A percentile compares a stretch with the other conserved stretches of the same genome.
These are phyloP conservation scores for Astur gentilis DNA, from an alignment of 2,113 vertebrate genomes.

Conservation along the genomic window DNA sequence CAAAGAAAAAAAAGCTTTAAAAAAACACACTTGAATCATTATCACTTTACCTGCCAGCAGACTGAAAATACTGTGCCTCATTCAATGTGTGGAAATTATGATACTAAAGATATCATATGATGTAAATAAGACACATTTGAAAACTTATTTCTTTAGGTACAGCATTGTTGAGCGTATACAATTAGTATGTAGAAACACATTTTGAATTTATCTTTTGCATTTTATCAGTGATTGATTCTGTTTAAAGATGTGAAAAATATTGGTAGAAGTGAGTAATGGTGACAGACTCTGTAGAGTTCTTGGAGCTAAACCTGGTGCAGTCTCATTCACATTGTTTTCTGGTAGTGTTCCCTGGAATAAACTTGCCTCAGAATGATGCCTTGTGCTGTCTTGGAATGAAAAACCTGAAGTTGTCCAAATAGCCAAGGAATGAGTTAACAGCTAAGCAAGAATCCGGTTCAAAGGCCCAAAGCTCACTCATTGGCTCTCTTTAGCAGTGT, in stretches of 20 bases:
- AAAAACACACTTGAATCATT: not conserved
- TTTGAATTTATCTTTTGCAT: not conserved
- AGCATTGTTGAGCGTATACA: fast-evolving
- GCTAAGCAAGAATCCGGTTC: not conserved
- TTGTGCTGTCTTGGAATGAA: not conserved
- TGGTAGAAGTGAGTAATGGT: not conserved
- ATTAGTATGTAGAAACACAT: not conserved
- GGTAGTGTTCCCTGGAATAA: not conserved
- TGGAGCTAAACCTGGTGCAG: not conserved
- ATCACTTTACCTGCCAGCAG: not conserved
- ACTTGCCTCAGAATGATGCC: not conserved
- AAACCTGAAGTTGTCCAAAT: not conserved
- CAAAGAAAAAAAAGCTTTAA: not conserved
- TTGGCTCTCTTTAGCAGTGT: not conserved
- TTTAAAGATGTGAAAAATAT: not conserved
- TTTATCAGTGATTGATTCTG: not conserved
- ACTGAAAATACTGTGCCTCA: not conserved
- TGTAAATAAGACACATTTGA: not conserved
- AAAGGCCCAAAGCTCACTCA: not conserved
- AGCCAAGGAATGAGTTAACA: not conserved
- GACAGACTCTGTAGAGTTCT: not conserved
- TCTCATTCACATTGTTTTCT: not conserved
- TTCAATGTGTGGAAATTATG: not conserved
- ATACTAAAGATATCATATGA: not conserved
- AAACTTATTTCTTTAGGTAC: not conserved